Percentiles rank a stretch among this genome's conserved stretches.
phyloP scores from a whole-genome alignment of 2,888 invertebrate genomes.

The Tigriopus californicus region DNA sequence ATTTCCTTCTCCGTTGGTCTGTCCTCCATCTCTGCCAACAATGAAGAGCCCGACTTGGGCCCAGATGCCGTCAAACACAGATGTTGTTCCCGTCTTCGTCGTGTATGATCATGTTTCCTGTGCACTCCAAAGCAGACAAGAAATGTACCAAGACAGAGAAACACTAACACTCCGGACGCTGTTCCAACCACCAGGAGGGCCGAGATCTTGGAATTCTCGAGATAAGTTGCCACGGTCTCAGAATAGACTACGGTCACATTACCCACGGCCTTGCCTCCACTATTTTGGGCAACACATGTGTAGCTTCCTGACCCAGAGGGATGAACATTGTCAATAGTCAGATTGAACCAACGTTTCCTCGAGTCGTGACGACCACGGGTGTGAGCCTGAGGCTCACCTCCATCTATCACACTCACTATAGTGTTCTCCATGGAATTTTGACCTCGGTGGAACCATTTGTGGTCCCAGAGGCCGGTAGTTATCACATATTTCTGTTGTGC shows the following conservation, averaged over 20 bases:
- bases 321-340: constrained; percentile 7
- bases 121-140: not conserved
- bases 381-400: not conserved
- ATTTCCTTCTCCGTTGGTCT: too few relatives aligned
- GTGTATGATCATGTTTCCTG: not conserved
- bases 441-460: not conserved
- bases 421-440: too few relatives aligned
- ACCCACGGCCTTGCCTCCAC: not conserved
- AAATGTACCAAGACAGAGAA: not conserved
- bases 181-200: not conserved
- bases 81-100: not conserved
- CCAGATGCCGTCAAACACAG: not conserved
- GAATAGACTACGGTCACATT: constrained; percentile 8
- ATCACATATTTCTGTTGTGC: not conserved
- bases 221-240: constrained; percentile 1
- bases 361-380: not conserved
- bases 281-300: constrained; percentile 4
- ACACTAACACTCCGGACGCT: constrained; percentile 4
- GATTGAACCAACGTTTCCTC: not conserved
- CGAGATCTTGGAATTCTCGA: not conserved
- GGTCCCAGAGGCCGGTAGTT: not conserved
- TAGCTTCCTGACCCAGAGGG: not conserved
- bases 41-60: too few relatives aligned
- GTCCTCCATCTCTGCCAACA: too few relatives aligned
- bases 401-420: too few relatives aligned